Conservation (phyloP, 2,888 invertebrate species). For the Bimastos eiseni region DNA sequence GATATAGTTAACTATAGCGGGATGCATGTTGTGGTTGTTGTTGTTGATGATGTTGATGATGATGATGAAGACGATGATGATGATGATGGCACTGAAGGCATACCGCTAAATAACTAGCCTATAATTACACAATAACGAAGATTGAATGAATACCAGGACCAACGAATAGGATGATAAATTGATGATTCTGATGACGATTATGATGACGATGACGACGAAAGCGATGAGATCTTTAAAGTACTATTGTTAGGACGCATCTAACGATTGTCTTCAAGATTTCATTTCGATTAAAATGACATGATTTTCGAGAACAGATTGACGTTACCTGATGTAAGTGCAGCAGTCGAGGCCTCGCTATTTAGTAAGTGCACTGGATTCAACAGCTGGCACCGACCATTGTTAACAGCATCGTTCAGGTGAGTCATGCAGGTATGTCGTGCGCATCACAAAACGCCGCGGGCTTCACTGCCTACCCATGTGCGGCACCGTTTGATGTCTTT, state of each 20-base stretch:
- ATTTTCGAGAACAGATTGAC: not conserved
- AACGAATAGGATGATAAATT: no score
- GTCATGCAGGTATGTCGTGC: not conserved
- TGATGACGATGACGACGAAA: not conserved
- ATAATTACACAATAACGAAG: no score
- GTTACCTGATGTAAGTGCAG: not conserved
- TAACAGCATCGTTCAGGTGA: not conserved
- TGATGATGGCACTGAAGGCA: not conserved
- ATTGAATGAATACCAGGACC: no score
- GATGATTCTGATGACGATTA: no score
- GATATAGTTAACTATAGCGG: no score
- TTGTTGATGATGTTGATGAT: not conserved
- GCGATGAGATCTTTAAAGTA: not conserved
- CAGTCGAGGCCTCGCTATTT: not conserved
- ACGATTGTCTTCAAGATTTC: no score
- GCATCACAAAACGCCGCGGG: not conserved
- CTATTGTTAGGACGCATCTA: no score
- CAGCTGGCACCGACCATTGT: not conserved
- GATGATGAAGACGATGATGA: not conserved
- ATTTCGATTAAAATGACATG: not conserved
- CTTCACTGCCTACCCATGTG: not conserved
- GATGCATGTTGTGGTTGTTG: not conserved
- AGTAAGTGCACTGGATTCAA: not conserved
- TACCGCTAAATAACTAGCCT: no score
- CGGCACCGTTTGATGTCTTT: slow-evolving; percentile 2